phyloP scores from a whole-genome alignment of 2,113 vertebrate genomes.

The Dicentrarchus labrax region DNA sequence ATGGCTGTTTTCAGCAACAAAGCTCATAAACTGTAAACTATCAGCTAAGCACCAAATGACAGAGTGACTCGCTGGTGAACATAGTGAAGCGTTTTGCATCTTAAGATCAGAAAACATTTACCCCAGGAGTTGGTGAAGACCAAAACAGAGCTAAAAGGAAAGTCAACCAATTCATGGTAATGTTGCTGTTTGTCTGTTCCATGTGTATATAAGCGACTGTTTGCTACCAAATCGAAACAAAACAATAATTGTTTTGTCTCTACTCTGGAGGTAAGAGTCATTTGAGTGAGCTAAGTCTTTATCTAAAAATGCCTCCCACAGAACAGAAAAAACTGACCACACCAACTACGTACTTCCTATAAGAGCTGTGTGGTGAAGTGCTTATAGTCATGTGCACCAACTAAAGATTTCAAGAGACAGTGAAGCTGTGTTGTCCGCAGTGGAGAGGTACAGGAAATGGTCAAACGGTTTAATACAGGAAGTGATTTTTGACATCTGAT shows the following conservation, averaged over 20 bases:
- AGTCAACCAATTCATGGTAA: background rate
- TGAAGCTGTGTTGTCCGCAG: background rate
- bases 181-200: background rate
- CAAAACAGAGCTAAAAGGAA: background rate
- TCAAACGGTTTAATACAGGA: constrained; percentile 69
- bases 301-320: background rate
- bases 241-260: background rate
- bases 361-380: background rate
- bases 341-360: background rate
- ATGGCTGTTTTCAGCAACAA: background rate
- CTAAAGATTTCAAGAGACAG: background rate
- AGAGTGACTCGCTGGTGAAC: background rate
- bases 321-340: background rate
- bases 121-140: too few relatives aligned
- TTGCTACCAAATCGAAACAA: background rate
- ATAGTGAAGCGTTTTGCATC: too few relatives aligned
- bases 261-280: background rate
- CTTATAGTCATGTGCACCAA: background rate
- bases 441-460: constrained; percentile 57
- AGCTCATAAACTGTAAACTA: background rate
- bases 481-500: constrained; percentile 74
- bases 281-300: background rate
- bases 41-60: background rate
- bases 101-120: too few relatives aligned
- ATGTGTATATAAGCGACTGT: too few relatives aligned